Evolutionary conservation across 2,797 vertebrate genomes (phyloP), one percentile per base, ranked within the genome.

Genomic region (Melanotaenia parkinsoni): DNA sequence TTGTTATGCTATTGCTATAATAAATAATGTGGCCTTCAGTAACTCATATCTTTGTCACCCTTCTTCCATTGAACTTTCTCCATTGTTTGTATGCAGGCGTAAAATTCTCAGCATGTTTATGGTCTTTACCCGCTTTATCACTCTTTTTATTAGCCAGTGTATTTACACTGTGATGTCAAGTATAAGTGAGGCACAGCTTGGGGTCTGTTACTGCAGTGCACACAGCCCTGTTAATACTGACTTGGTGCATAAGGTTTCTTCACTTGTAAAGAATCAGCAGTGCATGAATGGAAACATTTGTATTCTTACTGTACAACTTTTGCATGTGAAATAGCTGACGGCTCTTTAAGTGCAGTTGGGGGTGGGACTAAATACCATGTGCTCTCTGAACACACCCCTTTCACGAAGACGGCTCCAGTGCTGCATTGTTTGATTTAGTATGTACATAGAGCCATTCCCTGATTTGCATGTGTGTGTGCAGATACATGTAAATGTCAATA

Each of bases 341-440:
- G 71, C 77, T 79, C 87, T 91, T 91, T 92, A 90, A 89, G 63
- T 76, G 28, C 22, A 65, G 59, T 51, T 24, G 64, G 77, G 47
- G 90, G 87, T 0, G 77, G 81, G 35, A 79, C 62, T 66, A 57
- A 50, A 59, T 62, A 79, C 80, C 83, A 90, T 89, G 86, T 87
- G 88, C 78, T 86, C 61, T 63, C 8, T 80, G 74, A 59, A 72
- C 87, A 85, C 84, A 66, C 77, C 70, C 70, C 78, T 73, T 65
- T 38, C 67, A 78, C 37, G 40, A 13, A 47, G 62, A 63, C 67
- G 63, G 69, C 40, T 80, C 58, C 57, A 77, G 51, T 63, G 28
- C 77, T 83, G 83, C 85, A 72, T 61, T 81, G 75, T 83, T 81
- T 78, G 56, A 57, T 76, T 81, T 71, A 35, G n/a, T 81, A 71